phyloP scores from a whole-genome alignment of 2,888 invertebrate species.

The Balanococcus diminutus region DNA sequence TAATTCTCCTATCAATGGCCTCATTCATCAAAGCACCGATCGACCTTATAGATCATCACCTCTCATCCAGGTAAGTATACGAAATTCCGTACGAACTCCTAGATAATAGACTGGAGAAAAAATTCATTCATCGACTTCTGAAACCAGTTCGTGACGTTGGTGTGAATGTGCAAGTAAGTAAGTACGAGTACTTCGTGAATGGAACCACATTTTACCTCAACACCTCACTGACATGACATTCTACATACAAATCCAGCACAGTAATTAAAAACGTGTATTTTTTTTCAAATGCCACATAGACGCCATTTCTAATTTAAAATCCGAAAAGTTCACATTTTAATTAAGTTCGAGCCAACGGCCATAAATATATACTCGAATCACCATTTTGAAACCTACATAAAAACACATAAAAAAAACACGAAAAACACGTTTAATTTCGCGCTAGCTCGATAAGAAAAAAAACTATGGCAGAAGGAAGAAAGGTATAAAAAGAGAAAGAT shows the following conservation, averaged over 20 bases:
- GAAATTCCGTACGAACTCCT: not conserved
- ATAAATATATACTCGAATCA: not conserved
- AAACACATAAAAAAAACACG: not conserved
- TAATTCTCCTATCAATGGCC: not conserved
- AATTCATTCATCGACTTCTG: not conserved
- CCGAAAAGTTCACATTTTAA: not conserved
- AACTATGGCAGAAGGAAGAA: not conserved
- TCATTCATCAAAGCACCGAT: not conserved
- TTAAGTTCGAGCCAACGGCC: not conserved
- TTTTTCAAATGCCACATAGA: not conserved
- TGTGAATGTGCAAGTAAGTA: not conserved
- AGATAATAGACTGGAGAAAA: not conserved
- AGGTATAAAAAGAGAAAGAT: not conserved
- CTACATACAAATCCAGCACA: not conserved
- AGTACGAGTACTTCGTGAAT: not conserved
- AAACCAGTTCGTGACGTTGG: conserved; percentile 11
- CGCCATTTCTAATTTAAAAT: not conserved
- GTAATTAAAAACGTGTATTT: not conserved
- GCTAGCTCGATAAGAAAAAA: not conserved
- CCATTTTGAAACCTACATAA: conserved; percentile 5
- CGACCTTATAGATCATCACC: not conserved
- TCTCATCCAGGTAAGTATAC: not conserved
- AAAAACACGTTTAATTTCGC: not conserved
- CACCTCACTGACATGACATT: not conserved
- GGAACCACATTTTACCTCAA: not conserved